Conservation (phyloP, 2,888 invertebrate species). For the Hydriomena furcata region DNA sequence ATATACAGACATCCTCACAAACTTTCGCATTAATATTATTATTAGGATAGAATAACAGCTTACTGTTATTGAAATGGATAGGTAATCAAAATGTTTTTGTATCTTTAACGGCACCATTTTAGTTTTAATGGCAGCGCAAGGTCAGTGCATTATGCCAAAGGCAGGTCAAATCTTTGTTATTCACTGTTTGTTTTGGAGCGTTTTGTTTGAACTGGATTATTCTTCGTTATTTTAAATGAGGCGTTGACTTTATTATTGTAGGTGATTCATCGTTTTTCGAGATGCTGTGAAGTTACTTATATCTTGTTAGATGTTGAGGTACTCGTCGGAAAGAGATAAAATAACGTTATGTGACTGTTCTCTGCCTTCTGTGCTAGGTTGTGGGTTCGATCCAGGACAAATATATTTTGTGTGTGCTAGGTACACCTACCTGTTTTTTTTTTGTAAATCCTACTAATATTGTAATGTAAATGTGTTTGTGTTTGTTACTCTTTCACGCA, state of each 20-base stretch:
- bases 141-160: conserved; percentile 32
- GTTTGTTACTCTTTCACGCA: no score
- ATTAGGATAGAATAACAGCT: conserved; percentile 45
- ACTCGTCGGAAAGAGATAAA: no score
- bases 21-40: no score
- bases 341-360: not conserved
- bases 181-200: conserved; percentile 29
- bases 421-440: no score
- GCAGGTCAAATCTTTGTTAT: conserved; percentile 32
- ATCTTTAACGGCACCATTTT: conserved; percentile 25
- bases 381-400: no score
- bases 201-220: conserved; percentile 27
- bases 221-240: conserved; percentile 21
- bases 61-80: conserved; percentile 37
- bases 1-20: no score
- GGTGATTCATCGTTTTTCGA: conserved; percentile 19
- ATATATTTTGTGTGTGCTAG: no score
- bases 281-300: conserved; percentile 11
- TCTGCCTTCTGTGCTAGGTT: no score
- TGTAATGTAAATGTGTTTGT: no score
- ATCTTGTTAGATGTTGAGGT: conserved; percentile 11
- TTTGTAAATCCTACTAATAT: no score
- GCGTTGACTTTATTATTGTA: conserved; percentile 24
- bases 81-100: conserved; percentile 41
- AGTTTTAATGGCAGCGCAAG: conserved; percentile 17